A percentile compares a stretch with the other conserved stretches of the same genome.
These are phyloP conservation scores for Phyllotreta striolata DNA, from an alignment of 2,888 invertebrate species.

Conservation along the genomic window DNA sequence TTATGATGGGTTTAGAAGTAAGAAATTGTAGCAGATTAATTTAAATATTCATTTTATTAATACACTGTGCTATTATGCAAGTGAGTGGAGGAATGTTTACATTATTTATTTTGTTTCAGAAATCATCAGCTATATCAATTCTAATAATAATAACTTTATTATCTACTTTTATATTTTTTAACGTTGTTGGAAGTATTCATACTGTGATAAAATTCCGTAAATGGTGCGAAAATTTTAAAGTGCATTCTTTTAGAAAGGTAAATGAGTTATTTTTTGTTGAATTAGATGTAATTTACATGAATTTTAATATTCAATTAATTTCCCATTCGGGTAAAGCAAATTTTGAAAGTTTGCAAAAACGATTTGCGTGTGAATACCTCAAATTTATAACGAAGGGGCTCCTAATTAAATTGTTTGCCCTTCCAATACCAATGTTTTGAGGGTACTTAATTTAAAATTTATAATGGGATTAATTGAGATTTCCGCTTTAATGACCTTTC, in stretches of 20 bases:
- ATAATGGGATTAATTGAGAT: too few relatives aligned
- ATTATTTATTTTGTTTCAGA: conserved; percentile 52
- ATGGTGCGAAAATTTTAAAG: conserved; percentile 56
- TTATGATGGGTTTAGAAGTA: conserved; percentile 72
- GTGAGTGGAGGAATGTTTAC: not conserved
- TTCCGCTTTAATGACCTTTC: not conserved
- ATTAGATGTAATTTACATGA: too few relatives aligned
- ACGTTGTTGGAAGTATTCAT: conserved; percentile 58
- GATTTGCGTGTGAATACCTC: too few relatives aligned
- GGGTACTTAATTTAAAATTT: not conserved
- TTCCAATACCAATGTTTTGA: not conserved
- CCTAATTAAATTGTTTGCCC: too few relatives aligned
- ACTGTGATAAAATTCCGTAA: conserved; percentile 58
- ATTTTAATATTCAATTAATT: too few relatives aligned
- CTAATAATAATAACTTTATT: conserved; percentile 55
- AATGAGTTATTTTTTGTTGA: conserved; percentile 11
- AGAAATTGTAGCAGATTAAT: conserved; percentile 28
- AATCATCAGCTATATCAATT: conserved; percentile 57
- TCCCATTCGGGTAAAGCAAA: too few relatives aligned
- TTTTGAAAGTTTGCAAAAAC: too few relatives aligned
- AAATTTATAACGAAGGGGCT: too few relatives aligned
- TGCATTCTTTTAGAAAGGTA: conserved; percentile 54
- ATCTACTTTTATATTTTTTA: conserved; percentile 58
- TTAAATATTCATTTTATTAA: not conserved
- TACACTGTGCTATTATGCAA: not conserved